Evolutionary conservation across 2,797 vertebrate species (phyloP).

Genomic region (Bovichtus variegatus): DNA sequence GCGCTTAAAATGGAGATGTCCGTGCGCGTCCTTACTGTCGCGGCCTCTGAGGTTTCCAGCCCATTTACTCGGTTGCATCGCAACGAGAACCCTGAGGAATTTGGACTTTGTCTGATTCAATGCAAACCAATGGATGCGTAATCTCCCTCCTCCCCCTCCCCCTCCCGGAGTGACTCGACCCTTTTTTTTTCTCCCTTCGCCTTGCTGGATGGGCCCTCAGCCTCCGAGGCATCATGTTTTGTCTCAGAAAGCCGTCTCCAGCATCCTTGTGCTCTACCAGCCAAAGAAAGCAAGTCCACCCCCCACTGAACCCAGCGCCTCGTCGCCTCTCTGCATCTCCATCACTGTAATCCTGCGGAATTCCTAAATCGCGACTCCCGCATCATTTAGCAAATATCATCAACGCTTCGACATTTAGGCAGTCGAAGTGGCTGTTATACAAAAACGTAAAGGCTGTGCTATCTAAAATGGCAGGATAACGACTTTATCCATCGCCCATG

Average conservation of each 20-base stretch:
- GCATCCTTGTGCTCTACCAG: constrained; percentile 79
- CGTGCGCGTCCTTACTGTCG: constrained; percentile 58
- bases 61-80: constrained; percentile 79
- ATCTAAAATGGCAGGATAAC: constrained; percentile 77
- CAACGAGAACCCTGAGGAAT: constrained; percentile 83
- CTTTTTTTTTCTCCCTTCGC: constrained; percentile 83
- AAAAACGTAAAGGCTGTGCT: constrained; percentile 28
- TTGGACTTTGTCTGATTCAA: constrained; percentile 82
- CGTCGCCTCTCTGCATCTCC: constrained; percentile 67
- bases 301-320: constrained; percentile 54
- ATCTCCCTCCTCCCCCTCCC: constrained; percentile 63
- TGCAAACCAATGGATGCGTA: constrained; percentile 84
- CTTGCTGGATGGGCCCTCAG: constrained; percentile 83
- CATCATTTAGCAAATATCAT: constrained; percentile 29
- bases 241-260: constrained; percentile 83
- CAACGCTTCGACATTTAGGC: constrained; percentile 46
- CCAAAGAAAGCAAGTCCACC: constrained; percentile 63
- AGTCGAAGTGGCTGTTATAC: constrained; percentile 14
- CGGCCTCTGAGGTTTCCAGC: constrained; percentile 75
- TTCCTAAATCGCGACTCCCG: constrained; percentile 50
- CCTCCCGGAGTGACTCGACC: constrained; percentile 86
- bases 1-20: constrained; percentile 67
- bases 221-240: constrained; percentile 87
- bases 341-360: constrained; percentile 70
- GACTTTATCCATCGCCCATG: constrained; percentile 63